Percentiles rank a stretch among this genome's conserved stretches.
Evolutionary conservation across 2,113 vertebrate species (phyloP).

Genomic region (Micronycteris hirsuta): DNA sequence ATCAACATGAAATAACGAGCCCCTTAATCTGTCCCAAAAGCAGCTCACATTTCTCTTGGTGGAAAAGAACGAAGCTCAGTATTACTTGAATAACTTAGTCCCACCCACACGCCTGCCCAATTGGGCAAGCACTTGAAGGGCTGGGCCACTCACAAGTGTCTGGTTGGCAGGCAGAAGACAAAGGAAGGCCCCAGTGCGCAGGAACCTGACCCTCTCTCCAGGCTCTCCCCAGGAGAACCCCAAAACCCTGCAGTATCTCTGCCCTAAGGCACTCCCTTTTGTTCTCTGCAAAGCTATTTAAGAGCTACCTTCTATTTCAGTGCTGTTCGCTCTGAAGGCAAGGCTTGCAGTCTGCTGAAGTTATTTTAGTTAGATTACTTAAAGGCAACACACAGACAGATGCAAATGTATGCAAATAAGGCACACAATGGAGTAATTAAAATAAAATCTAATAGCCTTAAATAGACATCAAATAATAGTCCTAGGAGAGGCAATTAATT

Average conservation of each 20-base stretch:
- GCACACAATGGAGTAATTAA: conserved; percentile 47
- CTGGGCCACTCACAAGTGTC: background rate
- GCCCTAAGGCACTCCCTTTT: background rate
- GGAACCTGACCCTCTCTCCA: background rate
- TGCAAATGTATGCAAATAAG: conserved; percentile 57
- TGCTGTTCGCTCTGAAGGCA: background rate
- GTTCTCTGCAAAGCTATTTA: background rate
- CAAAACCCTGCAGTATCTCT: background rate
- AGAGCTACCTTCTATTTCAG: background rate
- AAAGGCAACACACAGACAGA: conserved; percentile 6
- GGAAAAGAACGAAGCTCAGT: background rate
- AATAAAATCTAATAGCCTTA: conserved; percentile 60
- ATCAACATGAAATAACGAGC: background rate
- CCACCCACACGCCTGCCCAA: background rate
- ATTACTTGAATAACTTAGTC: background rate
- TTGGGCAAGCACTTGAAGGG: background rate
- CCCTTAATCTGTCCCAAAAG: background rate
- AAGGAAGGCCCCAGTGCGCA: background rate
- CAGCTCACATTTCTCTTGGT: background rate
- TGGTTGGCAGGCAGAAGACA: background rate
- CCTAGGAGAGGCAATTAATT: conserved; percentile 60
- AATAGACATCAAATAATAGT: conserved; percentile 60
- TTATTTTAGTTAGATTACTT: background rate
- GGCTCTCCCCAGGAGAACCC: background rate
- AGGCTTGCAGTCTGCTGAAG: background rate